Conservation (phyloP, 2,113 vertebrate genomes). For the Microtus ochrogaster region DNA sequence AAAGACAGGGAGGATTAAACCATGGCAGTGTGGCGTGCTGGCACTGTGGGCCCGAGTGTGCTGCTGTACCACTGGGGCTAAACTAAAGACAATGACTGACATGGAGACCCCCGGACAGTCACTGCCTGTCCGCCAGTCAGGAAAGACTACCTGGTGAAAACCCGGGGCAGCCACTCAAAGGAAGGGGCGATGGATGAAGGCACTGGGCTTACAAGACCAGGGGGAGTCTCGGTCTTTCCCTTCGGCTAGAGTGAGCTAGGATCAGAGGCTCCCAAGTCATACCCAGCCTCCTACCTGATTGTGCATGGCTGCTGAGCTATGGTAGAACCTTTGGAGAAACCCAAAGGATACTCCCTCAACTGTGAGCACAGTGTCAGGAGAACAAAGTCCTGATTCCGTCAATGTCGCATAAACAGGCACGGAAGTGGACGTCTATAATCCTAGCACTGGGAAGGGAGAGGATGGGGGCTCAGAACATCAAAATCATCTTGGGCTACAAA, state of each 20-base stretch:
- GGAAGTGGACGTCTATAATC: too few species aligned
- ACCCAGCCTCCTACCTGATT: not conserved
- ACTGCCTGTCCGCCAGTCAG: not conserved
- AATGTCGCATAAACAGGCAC: not conserved
- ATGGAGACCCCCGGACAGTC: not conserved
- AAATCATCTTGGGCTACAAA: not conserved
- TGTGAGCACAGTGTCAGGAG: not conserved
- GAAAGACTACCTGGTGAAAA: conserved; percentile 25
- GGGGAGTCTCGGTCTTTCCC: not conserved
- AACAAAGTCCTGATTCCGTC: too few species aligned
- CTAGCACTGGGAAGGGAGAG: not conserved
- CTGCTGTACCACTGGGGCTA: not conserved
- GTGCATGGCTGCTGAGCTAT: not conserved
- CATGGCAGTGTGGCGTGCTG: not conserved
- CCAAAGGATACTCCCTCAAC: not conserved
- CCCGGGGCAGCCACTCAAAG: not conserved
- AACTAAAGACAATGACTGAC: not conserved
- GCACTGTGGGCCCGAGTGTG: not conserved
- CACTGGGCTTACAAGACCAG: not conserved
- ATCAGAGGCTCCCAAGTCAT: not conserved
- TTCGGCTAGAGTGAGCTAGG: not conserved
- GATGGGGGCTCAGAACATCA: not conserved
- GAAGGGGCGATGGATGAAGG: not conserved
- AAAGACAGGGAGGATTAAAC: not conserved
- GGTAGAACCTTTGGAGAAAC: conserved; percentile 27